Conservation (phyloP, 2,888 invertebrate genomes). For the Antheraea assamensis region DNA sequence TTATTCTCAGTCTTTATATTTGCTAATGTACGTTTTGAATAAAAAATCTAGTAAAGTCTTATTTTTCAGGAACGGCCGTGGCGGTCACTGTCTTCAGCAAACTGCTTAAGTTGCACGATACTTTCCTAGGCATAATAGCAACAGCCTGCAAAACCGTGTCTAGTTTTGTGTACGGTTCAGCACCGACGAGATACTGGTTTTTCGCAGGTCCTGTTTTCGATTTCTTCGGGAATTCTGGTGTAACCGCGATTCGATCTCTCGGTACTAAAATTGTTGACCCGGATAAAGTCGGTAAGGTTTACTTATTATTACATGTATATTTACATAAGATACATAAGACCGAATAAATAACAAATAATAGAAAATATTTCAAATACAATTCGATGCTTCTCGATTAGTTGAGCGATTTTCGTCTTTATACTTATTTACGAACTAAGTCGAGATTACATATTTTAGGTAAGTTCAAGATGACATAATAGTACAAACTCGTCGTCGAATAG, state of each 20-base stretch:
- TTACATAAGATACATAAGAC: no score
- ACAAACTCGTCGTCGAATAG: not conserved
- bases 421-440: not conserved
- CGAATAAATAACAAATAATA: no score
- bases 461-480: not conserved
- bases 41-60: not conserved
- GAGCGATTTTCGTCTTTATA: not conserved
- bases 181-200: constrained; percentile 63
- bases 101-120: constrained; percentile 70
- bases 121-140: constrained; percentile 71
- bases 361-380: not conserved
- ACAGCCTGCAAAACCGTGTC: constrained; percentile 68
- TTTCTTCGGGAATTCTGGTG: constrained; percentile 78
- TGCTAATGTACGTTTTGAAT: not conserved
- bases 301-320: not conserved
- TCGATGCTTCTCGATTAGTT: not conserved
- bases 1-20: no score
- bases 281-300: constrained; percentile 53
- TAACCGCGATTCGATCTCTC: constrained; percentile 79
- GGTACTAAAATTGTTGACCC: constrained; percentile 80
- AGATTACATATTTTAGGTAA: not conserved
- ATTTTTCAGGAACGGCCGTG: constrained; percentile 66
- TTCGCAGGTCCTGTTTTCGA: constrained; percentile 74
- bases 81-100: constrained; percentile 74
- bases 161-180: constrained; percentile 66